A percentile compares a stretch with the other conserved stretches of the same genome.
These are phyloP conservation scores for Grammomys dolichurus DNA, from an alignment of 2,113 vertebrate species.

Conservation along the genomic window DNA sequence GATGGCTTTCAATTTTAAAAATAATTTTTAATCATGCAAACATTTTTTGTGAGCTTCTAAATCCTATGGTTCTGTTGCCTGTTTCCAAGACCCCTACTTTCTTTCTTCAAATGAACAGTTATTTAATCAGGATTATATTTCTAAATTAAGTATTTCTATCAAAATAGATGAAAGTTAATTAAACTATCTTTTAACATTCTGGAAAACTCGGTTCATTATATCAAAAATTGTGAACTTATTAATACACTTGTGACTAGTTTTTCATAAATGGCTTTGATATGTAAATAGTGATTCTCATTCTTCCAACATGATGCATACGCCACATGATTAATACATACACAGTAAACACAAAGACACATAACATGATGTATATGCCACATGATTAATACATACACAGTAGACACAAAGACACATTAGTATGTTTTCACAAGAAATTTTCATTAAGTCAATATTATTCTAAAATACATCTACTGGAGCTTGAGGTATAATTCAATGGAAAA, in stretches of 20 bases:
- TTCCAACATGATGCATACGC: neutral
- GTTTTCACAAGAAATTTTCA: neutral
- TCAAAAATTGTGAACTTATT: neutral
- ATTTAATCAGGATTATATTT: constrained; percentile 29
- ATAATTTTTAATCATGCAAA: constrained; percentile 15
- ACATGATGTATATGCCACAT: too few species aligned
- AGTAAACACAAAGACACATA: neutral
- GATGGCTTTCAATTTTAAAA: neutral
- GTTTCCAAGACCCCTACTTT: neutral
- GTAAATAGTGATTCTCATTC: constrained; percentile 8
- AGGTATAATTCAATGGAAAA: neutral
- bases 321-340: neutral
- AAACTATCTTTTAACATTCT: neutral
- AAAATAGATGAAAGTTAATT: constrained; percentile 15
- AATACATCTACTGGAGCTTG: neutral
- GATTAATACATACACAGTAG: neutral
- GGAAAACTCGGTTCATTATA: neutral
- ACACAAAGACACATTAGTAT: neutral
- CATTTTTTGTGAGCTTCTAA: neutral
- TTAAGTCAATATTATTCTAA: neutral
- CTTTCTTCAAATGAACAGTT: neutral
- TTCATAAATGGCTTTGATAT: constrained; percentile 9
- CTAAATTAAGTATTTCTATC: constrained; percentile 34
- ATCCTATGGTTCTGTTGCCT: neutral
- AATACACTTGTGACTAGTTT: neutral